These are phyloP conservation scores for Varecia variegata DNA, from an alignment of 2,797 vertebrate genomes.

Conservation along the genomic window DNA sequence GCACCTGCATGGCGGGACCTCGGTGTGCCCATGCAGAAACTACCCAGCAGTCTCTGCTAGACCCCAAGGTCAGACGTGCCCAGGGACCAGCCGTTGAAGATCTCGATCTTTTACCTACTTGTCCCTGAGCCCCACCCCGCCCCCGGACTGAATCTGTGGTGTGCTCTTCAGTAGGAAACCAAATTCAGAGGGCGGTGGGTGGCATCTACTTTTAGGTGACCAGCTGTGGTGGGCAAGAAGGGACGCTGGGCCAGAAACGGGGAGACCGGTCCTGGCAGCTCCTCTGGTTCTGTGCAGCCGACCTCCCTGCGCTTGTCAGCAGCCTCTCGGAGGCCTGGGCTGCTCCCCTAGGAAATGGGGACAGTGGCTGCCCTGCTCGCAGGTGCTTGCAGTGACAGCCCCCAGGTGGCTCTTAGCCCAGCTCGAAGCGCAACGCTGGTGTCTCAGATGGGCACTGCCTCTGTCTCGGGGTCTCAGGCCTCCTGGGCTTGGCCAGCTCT, in stretches of 20 bases:
- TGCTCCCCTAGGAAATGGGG: background rate
- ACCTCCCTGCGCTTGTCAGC: background rate
- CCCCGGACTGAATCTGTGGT: fast-evolving
- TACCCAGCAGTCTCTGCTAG: background rate
- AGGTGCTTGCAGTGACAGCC: background rate
- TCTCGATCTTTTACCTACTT: fast-evolving
- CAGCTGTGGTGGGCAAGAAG: too few relatives aligned
- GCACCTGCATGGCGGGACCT: background rate
- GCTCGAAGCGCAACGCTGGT: fast-evolving
- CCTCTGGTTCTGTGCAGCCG: background rate
- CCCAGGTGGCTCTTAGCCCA: background rate
- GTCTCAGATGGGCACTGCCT: background rate
- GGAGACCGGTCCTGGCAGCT: fast-evolving
- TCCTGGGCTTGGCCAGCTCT: background rate
- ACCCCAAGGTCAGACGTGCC: background rate
- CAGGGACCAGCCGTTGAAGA: background rate
- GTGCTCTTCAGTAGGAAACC: background rate
- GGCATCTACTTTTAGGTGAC: too few relatives aligned
- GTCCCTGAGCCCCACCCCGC: fast-evolving
- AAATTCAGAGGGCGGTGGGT: background rate
- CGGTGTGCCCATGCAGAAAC: fast-evolving
- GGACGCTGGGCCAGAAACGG: fast-evolving
- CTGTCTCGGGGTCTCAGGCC: background rate
- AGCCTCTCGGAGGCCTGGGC: background rate
- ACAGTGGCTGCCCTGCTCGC: background rate